Evolutionary conservation across 2,888 invertebrate genomes (phyloP).

Genomic region (Scotopteryx bipunctaria): DNA sequence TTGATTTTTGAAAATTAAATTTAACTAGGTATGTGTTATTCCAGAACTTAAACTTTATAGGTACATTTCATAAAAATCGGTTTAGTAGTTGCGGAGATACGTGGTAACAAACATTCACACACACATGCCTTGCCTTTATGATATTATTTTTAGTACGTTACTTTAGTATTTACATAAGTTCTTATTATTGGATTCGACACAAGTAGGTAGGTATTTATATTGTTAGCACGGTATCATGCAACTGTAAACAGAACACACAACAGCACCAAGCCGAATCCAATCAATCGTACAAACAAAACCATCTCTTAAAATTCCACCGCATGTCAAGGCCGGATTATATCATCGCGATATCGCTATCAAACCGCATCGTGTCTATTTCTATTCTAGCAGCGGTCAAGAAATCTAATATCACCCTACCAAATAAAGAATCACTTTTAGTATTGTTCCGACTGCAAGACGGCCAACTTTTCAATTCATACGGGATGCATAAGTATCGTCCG

Average conservation of each 20-base stretch:
- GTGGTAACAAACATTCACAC: no score
- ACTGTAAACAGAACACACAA: not conserved
- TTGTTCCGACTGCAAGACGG: constrained; percentile 46
- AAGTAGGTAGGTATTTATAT: no score
- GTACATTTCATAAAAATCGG: no score
- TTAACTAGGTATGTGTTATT: no score
- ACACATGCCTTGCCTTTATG: no score
- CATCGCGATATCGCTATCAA: constrained; percentile 46
- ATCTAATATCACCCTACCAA: constrained; percentile 56
- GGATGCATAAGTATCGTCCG: constrained; percentile 67
- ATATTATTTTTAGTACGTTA: no score
- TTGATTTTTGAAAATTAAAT: no score
- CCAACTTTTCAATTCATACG: constrained; percentile 57
- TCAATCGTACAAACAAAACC: constrained; percentile 25
- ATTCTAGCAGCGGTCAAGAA: constrained; percentile 54
- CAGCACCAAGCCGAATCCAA: not conserved
- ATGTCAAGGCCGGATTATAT: constrained; percentile 53
- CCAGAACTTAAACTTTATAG: no score
- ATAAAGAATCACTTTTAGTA: constrained; percentile 53
- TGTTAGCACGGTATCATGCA: not conserved
- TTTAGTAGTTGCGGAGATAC: no score
- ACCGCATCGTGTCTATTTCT: constrained; percentile 53
- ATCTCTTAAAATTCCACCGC: constrained; percentile 34
- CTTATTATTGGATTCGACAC: no score
- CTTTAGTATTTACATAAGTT: no score